A percentile compares a stretch with the other conserved stretches of the same genome.
phyloP scores from a whole-genome alignment of 2,797 vertebrate species.

The Pygocentrus nattereri region DNA sequence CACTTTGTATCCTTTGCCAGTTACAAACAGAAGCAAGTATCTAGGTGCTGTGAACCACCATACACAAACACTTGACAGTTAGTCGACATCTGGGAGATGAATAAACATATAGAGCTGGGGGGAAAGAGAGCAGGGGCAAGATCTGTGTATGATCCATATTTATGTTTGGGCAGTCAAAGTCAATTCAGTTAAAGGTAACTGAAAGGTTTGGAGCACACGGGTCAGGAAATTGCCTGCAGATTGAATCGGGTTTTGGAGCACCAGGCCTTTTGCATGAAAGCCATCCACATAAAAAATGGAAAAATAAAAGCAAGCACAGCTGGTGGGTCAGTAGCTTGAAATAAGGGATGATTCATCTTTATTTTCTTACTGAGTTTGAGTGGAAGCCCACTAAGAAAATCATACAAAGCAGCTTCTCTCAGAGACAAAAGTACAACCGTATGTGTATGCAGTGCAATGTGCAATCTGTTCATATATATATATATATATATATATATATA shows the following conservation, averaged over 20 bases:
- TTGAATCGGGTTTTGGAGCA: slow-evolving; percentile 1
- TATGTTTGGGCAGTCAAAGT: slow-evolving; percentile 7
- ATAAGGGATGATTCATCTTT: slow-evolving; percentile 6
- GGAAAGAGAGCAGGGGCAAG: no score
- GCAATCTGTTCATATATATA: no score
- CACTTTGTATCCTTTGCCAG: background rate
- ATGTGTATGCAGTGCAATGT: background rate
- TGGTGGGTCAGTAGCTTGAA: background rate
- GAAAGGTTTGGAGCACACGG: slow-evolving; percentile 19
- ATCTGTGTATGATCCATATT: background rate
- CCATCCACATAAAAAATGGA: background rate
- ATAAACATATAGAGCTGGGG: background rate
- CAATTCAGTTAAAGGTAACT: slow-evolving; percentile 21
- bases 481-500: no score
- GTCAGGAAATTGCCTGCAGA: slow-evolving; percentile 16
- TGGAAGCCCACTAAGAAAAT: background rate
- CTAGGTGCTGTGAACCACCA: background rate
- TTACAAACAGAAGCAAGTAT: background rate
- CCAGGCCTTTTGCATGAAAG: slow-evolving; percentile 8
- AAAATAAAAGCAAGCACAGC: background rate
- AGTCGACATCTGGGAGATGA: no score
- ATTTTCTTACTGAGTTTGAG: background rate
- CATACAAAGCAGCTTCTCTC: background rate
- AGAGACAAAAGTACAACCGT: background rate
- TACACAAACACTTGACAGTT: no score